Conservation (phyloP, 2,888 invertebrate genomes). For the Eucera pruinosa region DNA sequence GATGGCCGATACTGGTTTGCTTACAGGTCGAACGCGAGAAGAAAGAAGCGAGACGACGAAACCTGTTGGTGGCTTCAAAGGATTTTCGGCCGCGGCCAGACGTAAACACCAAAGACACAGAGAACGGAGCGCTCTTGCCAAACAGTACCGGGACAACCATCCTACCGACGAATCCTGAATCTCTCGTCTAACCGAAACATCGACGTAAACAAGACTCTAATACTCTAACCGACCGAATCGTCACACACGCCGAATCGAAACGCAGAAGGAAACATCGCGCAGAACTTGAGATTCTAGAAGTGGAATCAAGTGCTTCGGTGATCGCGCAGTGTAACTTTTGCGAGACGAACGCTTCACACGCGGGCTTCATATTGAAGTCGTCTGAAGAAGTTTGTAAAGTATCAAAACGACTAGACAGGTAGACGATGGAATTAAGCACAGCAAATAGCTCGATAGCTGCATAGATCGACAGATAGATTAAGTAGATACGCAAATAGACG, state of each 20-base stretch:
- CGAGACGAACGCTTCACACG: background rate
- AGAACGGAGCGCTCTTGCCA: slow-evolving; percentile 78
- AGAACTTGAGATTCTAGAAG: background rate
- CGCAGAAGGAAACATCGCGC: background rate
- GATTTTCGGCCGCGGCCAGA: slow-evolving; percentile 73
- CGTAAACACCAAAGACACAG: slow-evolving; percentile 76
- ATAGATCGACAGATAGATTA: slow-evolving; percentile 38
- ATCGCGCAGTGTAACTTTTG: slow-evolving; percentile 13
- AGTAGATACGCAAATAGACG: slow-evolving; percentile 31
- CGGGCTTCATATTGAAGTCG: slow-evolving; percentile 33
- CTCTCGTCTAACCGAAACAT: slow-evolving; percentile 67
- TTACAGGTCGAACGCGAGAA: slow-evolving; percentile 82
- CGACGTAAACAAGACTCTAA: slow-evolving; percentile 21
- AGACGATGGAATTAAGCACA: slow-evolving; percentile 14
- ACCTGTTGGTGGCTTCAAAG: slow-evolving; percentile 76
- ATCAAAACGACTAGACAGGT: background rate
- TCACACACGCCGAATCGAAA: background rate
- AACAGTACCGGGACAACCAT: slow-evolving; percentile 74
- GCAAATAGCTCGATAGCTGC: slow-evolving; percentile 10
- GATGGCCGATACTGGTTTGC: no score
- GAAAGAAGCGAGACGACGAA: slow-evolving; percentile 80
- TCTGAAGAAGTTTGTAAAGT: slow-evolving; percentile 1
- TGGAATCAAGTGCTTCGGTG: slow-evolving; percentile 8
- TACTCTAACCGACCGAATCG: slow-evolving; percentile 1
- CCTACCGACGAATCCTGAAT: slow-evolving; percentile 76